Conservation (phyloP, 2,888 invertebrate genomes). For the Temnothorax rugatulus region DNA sequence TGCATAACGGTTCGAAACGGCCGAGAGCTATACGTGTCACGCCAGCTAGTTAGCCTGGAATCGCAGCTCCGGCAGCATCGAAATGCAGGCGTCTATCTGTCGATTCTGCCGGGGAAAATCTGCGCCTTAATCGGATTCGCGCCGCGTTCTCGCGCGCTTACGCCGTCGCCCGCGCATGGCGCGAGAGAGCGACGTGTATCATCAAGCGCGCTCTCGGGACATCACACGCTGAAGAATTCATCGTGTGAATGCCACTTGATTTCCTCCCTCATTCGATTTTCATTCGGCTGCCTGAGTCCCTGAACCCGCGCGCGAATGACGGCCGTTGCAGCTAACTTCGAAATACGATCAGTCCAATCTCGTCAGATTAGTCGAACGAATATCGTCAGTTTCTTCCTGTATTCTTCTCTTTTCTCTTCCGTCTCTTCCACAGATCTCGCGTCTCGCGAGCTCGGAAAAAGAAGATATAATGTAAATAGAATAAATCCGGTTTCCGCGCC, state of each 20-base stretch:
- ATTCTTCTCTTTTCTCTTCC: background rate
- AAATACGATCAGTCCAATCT: background rate
- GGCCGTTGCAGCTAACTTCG: background rate
- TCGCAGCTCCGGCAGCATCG: constrained; percentile 46
- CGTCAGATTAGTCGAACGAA: background rate
- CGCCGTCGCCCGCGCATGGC: background rate
- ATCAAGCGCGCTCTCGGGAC: background rate
- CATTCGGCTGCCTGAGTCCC: background rate
- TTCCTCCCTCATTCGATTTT: constrained; percentile 24
- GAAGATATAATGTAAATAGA: background rate
- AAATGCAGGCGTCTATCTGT: constrained; percentile 26
- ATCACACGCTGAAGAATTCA: constrained; percentile 22
- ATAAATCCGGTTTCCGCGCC: background rate
- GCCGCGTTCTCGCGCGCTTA: background rate
- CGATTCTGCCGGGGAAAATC: constrained; percentile 18
- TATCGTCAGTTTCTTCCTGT: background rate
- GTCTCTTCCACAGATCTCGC: background rate
- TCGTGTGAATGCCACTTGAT: constrained; percentile 27
- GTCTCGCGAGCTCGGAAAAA: background rate
- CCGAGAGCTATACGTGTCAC: constrained; percentile 22
- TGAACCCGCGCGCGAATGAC: background rate
- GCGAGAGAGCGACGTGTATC: background rate
- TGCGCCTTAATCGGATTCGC: constrained; percentile 16
- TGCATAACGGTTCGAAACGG: constrained; percentile 67
- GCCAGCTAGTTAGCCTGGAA: constrained; percentile 42